A percentile compares a stretch with the other conserved stretches of the same genome.
Evolutionary conservation across 2,797 vertebrate species (phyloP).

Genomic region (Rhinichthys osculus): DNA sequence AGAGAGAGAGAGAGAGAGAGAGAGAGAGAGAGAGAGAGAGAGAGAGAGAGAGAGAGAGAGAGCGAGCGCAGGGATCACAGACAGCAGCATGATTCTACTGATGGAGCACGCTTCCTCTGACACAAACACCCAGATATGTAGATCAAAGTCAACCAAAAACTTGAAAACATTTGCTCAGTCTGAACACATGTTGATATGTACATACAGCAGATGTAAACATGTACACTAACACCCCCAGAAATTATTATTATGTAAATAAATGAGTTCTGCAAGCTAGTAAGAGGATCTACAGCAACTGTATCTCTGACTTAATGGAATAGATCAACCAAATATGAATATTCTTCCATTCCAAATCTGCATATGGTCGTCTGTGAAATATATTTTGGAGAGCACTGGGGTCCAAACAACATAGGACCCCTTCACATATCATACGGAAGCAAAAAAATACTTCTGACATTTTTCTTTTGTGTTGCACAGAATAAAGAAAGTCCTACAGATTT

Average conservation of each 20-base stretch:
- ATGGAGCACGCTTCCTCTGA: slow-evolving; percentile 25
- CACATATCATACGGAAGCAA: too few relatives aligned
- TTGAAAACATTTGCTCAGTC: neutral
- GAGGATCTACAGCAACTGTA: neutral
- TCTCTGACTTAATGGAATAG: neutral
- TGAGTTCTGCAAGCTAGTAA: neutral
- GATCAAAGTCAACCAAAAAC: neutral
- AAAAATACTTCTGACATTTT: neutral
- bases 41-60: neutral
- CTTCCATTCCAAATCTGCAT: neutral
- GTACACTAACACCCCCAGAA: neutral
- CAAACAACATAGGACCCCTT: neutral
- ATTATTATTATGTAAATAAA: neutral
- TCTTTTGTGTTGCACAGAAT: neutral
- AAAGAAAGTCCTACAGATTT: neutral
- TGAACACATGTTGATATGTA: neutral
- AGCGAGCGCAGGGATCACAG: neutral
- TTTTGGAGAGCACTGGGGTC: neutral
- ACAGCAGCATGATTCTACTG: slow-evolving; percentile 11
- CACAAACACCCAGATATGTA: slow-evolving; percentile 9
- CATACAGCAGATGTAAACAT: neutral
- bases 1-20: slow-evolving; percentile 11
- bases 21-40: slow-evolving; percentile 17
- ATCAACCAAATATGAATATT: neutral
- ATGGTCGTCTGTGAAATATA: neutral